Conservation (phyloP, 2,113 vertebrate species). For the Todiramphus chloris region DNA sequence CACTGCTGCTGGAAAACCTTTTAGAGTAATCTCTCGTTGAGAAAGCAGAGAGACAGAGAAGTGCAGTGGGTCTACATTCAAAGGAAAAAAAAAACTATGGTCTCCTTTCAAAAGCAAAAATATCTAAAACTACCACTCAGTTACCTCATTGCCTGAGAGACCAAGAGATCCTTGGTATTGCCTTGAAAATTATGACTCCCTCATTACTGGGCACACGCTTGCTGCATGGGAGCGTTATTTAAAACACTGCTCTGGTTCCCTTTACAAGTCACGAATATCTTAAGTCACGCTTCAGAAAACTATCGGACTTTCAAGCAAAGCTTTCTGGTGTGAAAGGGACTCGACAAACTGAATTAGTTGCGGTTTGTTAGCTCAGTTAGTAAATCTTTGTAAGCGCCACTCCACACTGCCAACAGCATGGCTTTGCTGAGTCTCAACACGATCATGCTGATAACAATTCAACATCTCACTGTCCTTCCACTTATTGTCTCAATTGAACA, state of each 20-base stretch:
- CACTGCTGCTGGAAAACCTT: not conserved
- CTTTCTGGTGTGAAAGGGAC: constrained; percentile 5
- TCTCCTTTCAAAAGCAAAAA: no score
- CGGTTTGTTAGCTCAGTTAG: not conserved
- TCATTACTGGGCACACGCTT: not conserved
- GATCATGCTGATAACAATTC: not conserved
- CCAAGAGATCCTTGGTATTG: not conserved
- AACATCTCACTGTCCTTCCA: not conserved
- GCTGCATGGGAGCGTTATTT: not conserved
- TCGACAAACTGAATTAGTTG: not conserved
- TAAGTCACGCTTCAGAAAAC: not conserved
- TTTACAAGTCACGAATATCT: not conserved
- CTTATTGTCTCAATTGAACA: not conserved
- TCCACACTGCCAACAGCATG: not conserved
- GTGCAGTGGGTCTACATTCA: not conserved
- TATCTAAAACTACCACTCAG: not conserved
- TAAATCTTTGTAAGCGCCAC: not conserved
- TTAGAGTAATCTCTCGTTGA: not conserved
- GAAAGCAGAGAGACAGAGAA: not conserved
- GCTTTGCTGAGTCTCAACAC: not conserved
- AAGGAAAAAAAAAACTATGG: not conserved
- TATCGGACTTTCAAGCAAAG: not conserved
- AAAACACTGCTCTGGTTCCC: not conserved
- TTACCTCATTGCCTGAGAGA: not conserved
- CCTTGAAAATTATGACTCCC: not conserved